Conservation (phyloP, 1,140 invertebrate genomes). For the Bradynema listronoti region DNA sequence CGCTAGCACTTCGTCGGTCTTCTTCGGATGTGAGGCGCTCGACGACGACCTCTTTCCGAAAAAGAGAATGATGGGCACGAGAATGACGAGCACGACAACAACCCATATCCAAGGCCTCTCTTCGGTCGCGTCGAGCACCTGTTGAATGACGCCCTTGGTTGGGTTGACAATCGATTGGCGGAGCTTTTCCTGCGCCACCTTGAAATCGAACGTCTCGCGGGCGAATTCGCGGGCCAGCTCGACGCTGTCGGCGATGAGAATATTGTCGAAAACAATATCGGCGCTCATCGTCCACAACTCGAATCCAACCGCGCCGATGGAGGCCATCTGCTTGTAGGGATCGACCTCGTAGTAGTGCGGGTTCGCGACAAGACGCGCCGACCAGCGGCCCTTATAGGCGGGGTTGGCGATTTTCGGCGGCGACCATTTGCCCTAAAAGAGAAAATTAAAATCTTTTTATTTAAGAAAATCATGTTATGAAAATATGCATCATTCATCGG, state of each 20-base stretch:
- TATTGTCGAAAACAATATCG: constrained; percentile 79
- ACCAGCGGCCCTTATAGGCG: constrained; percentile 87
- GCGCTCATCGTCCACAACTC: constrained; percentile 80
- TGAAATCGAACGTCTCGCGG: constrained; percentile 75
- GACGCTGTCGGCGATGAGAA: constrained; percentile 79
- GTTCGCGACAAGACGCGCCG: constrained; percentile 76
- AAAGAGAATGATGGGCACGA: constrained; percentile 72
- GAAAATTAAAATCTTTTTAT: too few relatives aligned
- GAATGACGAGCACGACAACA: constrained; percentile 67
- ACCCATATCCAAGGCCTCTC: constrained; percentile 71
- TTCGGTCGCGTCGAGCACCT: constrained; percentile 73
- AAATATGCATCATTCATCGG: too few relatives aligned
- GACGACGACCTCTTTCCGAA: constrained; percentile 62
- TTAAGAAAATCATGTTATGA: too few relatives aligned
- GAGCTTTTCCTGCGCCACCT: constrained; percentile 61
- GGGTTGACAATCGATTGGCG: constrained; percentile 67
- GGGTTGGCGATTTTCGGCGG: constrained; percentile 84
- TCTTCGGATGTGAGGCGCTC: constrained; percentile 40
- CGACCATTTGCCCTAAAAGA: constrained; percentile 67
- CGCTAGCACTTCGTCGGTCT: constrained; percentile 22
- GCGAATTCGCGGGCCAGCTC: constrained; percentile 75
- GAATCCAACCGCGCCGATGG: constrained; percentile 63
- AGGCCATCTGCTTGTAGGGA: constrained; percentile 74
- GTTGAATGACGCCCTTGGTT: constrained; percentile 74
- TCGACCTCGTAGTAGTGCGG: constrained; percentile 86